Evolutionary conservation across 2,113 vertebrate species (phyloP).

Genomic region (Bombycilla garrulus): DNA sequence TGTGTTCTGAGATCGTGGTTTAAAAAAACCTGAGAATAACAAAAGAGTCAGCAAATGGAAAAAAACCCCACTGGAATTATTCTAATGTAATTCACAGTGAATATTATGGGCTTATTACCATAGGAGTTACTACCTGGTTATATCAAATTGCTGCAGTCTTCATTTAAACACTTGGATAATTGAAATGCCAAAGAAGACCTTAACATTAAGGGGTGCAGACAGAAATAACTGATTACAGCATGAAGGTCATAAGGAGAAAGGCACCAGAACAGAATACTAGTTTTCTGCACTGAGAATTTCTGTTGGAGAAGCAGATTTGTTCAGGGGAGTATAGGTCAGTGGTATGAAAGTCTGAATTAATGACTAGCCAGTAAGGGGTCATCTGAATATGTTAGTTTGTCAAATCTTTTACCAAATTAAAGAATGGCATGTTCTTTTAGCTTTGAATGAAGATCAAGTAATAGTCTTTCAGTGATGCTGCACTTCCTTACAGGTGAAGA

Average conservation of each 20-base stretch:
- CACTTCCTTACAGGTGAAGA: background rate
- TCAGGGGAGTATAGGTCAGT: background rate
- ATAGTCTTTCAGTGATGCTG: background rate
- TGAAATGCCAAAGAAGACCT: background rate
- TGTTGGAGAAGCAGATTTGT: background rate
- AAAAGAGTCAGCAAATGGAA: background rate
- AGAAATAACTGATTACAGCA: background rate
- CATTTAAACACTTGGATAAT: background rate
- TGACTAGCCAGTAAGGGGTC: background rate
- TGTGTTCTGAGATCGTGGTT: background rate
- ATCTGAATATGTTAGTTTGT: background rate
- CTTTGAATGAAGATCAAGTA: background rate
- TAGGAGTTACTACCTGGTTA: background rate
- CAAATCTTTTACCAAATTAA: slow-evolving; percentile 17
- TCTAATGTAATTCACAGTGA: background rate
- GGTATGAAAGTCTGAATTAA: slow-evolving; percentile 11
- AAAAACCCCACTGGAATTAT: background rate
- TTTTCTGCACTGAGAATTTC: background rate
- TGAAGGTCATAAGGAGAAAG: background rate
- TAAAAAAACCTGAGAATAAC: background rate
- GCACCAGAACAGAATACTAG: background rate
- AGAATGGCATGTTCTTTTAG: background rate
- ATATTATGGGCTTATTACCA: background rate
- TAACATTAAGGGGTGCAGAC: background rate
- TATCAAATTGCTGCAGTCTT: background rate